Conservation (phyloP, 2,888 invertebrate genomes). For the Hanleya hanleyi region DNA sequence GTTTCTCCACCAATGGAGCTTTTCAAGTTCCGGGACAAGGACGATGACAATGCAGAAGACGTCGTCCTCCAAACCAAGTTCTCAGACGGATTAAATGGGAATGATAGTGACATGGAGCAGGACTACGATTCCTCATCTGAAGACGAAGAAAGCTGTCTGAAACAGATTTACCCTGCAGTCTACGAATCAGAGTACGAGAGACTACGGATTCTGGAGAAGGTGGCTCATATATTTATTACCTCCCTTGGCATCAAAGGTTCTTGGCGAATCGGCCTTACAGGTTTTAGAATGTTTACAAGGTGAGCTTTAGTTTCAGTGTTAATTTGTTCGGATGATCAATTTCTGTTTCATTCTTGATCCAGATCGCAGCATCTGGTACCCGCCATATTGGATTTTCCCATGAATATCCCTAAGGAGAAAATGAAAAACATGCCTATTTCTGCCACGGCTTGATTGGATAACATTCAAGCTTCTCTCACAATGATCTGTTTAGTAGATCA, state of each 20-base stretch:
- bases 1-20: not conserved
- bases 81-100: not conserved
- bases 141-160: slow-evolving; percentile 43
- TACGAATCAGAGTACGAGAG: slow-evolving; percentile 69
- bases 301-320: no score
- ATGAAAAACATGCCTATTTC: no score
- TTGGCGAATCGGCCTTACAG: slow-evolving; percentile 65
- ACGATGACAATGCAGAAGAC: not conserved
- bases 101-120: not conserved
- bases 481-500: no score
- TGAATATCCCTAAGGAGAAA: no score
- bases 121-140: no score
- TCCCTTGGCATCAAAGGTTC: slow-evolving; percentile 68
- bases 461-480: no score
- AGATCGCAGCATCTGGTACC: no score
- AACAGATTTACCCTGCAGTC: slow-evolving; percentile 71
- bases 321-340: no score
- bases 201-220: slow-evolving; percentile 72
- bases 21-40: not conserved
- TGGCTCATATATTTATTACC: slow-evolving; percentile 73
- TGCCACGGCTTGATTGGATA: no score
- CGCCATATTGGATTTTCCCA: no score
- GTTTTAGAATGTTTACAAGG: slow-evolving; percentile 71
- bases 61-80: not conserved
- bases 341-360: no score